Conservation (phyloP, 2,888 invertebrate genomes). For the Chelonus formosanus region DNA sequence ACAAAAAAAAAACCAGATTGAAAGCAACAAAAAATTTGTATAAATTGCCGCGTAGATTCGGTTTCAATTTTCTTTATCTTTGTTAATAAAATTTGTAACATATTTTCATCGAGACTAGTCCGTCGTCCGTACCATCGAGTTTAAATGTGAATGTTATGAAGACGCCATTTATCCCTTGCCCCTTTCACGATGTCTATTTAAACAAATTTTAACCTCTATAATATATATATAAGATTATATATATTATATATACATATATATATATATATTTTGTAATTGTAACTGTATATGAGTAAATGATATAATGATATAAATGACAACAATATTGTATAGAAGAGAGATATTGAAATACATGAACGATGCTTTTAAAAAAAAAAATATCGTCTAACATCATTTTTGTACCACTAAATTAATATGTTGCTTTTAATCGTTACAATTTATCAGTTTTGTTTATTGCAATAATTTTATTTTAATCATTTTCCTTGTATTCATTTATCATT, state of each 20-base stretch:
- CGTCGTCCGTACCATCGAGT: constrained; percentile 47
- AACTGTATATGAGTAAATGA: constrained; percentile 60
- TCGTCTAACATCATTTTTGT: constrained; percentile 64
- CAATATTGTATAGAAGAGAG: constrained; percentile 65
- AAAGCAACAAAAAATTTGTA: constrained; percentile 36
- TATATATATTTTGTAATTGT: constrained; percentile 43
- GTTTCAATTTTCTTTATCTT: constrained; percentile 42
- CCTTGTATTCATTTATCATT: constrained; percentile 18
- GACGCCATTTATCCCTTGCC: constrained; percentile 22
- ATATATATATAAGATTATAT: constrained; percentile 37
- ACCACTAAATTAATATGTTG: constrained; percentile 56
- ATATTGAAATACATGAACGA: constrained; percentile 66
- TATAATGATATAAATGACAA: constrained; percentile 55
- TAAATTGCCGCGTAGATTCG: constrained; percentile 45
- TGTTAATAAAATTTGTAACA: constrained; percentile 51
- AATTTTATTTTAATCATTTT: constrained; percentile 24
- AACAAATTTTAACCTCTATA: constrained; percentile 29
- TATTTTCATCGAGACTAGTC: constrained; percentile 54
- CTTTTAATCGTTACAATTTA: constrained; percentile 43
- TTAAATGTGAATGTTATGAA: constrained; percentile 41
- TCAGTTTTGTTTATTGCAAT: constrained; percentile 37
- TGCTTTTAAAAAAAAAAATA: constrained; percentile 61
- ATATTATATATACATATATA: constrained; percentile 41
- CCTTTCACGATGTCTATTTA: constrained; percentile 35
- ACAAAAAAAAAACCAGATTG: constrained; percentile 22